Evolutionary conservation across 2,797 vertebrate species (phyloP).

Genomic region (Perodicticus potto): DNA sequence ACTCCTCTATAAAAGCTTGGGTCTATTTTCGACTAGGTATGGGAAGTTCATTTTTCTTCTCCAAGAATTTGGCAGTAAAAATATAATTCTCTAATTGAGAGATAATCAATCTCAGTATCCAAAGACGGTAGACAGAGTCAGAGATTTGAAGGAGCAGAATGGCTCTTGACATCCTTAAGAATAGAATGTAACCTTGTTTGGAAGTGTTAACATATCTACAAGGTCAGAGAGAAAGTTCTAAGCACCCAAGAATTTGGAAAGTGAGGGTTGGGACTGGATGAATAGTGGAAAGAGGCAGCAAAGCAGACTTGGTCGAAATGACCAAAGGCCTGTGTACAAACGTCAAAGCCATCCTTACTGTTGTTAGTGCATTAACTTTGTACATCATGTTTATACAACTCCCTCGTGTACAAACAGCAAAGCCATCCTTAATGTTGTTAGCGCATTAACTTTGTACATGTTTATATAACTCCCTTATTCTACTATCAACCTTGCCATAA

Average conservation of each 20-base stretch:
- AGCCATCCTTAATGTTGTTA: background rate
- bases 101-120: background rate
- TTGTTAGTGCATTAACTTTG: background rate
- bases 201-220: background rate
- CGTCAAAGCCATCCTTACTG: background rate
- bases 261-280: background rate
- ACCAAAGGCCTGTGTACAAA: background rate
- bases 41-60: background rate
- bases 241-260: background rate
- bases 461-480: background rate
- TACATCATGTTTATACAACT: background rate
- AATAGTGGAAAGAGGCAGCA: background rate
- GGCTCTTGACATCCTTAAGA: background rate
- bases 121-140: background rate
- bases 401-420: background rate
- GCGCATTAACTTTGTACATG: background rate
- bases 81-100: background rate
- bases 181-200: background rate
- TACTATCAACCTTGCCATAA: background rate
- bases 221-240: background rate
- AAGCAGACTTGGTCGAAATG: background rate
- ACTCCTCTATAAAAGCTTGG: background rate
- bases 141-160: background rate
- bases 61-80: background rate
- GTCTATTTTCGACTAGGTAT: background rate